Evolutionary conservation across 2,113 vertebrate species (phyloP).

Genomic region (Cyphomyrus plagiostoma): DNA sequence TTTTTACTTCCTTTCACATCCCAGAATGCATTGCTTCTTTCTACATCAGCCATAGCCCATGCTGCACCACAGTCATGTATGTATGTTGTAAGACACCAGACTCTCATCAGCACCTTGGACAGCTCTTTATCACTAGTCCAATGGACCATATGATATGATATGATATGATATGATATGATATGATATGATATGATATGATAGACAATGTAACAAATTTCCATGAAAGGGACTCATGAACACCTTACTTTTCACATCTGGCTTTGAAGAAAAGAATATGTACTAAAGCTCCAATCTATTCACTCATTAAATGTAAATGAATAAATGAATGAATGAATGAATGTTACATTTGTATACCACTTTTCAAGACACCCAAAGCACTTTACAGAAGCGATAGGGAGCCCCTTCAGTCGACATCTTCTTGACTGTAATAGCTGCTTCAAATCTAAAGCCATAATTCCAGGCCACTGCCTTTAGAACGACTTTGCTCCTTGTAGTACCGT

Average conservation of each 20-base stretch:
- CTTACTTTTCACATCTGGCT: background rate
- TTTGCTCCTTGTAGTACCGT: background rate
- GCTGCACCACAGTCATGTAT: background rate
- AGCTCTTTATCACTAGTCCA: background rate
- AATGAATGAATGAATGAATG: background rate
- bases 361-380: background rate
- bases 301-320: background rate
- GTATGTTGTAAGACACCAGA: background rate
- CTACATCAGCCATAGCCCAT: background rate
- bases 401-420: background rate
- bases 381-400: background rate
- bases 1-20: background rate
- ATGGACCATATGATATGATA: background rate
- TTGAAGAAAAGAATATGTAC: background rate
- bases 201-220: background rate
- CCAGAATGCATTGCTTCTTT: background rate
- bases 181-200: background rate
- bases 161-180: background rate
- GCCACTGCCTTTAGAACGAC: background rate
- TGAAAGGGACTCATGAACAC: background rate
- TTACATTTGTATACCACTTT: background rate
- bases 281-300: background rate
- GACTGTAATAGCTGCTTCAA: background rate
- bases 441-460: background rate
- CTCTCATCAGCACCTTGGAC: background rate